Evolutionary conservation across 2,113 vertebrate species (phyloP), one percentile per base, ranked within the genome.

Genomic region (Dendropsophus ebraccatus): DNA sequence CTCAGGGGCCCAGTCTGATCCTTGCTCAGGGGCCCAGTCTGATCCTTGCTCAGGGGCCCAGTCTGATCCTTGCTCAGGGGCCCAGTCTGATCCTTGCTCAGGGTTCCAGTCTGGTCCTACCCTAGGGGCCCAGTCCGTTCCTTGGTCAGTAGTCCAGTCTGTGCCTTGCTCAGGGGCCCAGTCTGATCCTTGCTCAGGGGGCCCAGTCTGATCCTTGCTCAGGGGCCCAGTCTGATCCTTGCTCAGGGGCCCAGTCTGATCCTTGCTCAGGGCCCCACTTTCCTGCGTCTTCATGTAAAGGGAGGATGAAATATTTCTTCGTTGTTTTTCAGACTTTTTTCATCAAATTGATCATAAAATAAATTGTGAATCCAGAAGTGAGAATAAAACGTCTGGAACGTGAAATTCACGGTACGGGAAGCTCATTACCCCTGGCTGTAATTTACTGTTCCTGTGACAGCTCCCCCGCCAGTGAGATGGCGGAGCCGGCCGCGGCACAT

Each of bases 261-360:
- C n/a, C n/a, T n/a, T n/a, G n/a, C n/a, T n/a, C n/a, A n/a, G n/a
- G n/a, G n/a, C n/a, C 11, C n/a, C 60, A 1, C n/a, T 4, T 12
- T 13, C 3, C 58, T 13, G 25, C 17, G 12, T 30, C 28, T 65
- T 11, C 19, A 25, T 73, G 9, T n/a, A 2, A 13, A 52, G 10
- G 14, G 16, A 56, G 19, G 45, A 49, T 16, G 28, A 79, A 60
- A 79, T 58, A 54, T 58, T 41, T 7, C 14, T 16, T 23, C 37
- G 32, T 79, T 79, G 21, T 35, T 30, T 79, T 41, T 56, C 4
- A n/a, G 30, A 79, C 13, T 41, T 79, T 58, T 79, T 79, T 19
- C 35, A 47, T 28, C 14, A 70, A 54, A 82, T 35, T 35, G 81
- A 67, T 54, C 62, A 65, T 82, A 82, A 82, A 82, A 82, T 82